These are phyloP conservation scores for Galleria mellonella DNA, from an alignment of 1,140 invertebrate species.

Conservation along the genomic window DNA sequence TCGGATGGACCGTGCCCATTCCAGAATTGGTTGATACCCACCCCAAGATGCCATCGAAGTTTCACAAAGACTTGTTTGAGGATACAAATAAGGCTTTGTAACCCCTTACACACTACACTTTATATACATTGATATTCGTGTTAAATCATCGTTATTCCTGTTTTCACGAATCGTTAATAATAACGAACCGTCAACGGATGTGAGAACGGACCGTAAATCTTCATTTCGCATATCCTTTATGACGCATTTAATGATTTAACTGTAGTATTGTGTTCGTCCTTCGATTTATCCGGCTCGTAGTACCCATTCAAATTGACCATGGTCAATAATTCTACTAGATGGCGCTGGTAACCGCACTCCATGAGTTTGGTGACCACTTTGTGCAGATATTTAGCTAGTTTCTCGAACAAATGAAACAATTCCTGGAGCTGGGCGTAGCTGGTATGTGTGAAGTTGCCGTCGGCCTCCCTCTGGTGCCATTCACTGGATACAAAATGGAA, in stretches of 20 bases:
- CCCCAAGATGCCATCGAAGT: too few relatives aligned
- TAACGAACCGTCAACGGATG: too few relatives aligned
- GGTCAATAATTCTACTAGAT: constrained; percentile 59
- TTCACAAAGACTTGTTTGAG: too few relatives aligned
- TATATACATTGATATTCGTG: too few relatives aligned
- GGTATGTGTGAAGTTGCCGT: constrained; percentile 52
- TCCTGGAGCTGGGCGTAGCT: constrained; percentile 56
- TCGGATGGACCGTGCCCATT: too few relatives aligned
- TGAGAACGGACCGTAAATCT: too few relatives aligned
- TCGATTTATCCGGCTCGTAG: constrained; percentile 48
- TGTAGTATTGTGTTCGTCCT: constrained; percentile 28
- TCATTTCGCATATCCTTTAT: too few relatives aligned
- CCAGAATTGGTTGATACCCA: too few relatives aligned
- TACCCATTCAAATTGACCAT: constrained; percentile 69
- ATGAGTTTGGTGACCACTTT: constrained; percentile 60
- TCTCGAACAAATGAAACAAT: constrained; percentile 61
- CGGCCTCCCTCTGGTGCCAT: constrained; percentile 60
- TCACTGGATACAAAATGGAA: constrained; percentile 32
- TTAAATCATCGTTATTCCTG: too few relatives aligned
- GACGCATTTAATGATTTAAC: constrained; percentile 12
- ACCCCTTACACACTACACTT: too few relatives aligned
- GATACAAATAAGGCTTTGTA: too few relatives aligned
- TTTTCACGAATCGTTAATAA: too few relatives aligned
- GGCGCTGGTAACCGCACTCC: constrained; percentile 68
- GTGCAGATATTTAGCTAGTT: constrained; percentile 62